Conservation (phyloP, 2,888 invertebrate genomes). For the Rhagophthalmus giganteus region DNA sequence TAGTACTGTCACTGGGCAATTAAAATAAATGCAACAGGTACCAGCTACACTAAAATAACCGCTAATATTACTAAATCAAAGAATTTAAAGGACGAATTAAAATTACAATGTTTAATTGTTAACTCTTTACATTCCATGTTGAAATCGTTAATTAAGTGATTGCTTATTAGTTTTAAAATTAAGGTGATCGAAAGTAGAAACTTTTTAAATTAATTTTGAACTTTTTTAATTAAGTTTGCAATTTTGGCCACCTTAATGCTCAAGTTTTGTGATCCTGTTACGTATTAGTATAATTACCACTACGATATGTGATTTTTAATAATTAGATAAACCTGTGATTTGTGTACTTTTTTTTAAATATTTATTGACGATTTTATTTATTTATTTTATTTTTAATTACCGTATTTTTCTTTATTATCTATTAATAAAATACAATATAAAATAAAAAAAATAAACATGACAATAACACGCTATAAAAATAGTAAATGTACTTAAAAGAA, state of each 20-base stretch:
- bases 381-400: constrained; percentile 7
- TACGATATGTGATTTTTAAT: constrained; percentile 25
- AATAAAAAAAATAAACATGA: constrained; percentile 27
- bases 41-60: constrained; percentile 1
- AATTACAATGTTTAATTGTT: constrained; percentile 13
- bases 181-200: constrained; percentile 13
- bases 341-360: constrained; percentile 14
- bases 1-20: too few relatives aligned
- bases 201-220: too few relatives aligned
- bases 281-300: constrained; percentile 16
- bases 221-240: too few relatives aligned
- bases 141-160: constrained; percentile 13
- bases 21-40: constrained; percentile 1
- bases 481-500: constrained; percentile 26
- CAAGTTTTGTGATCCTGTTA: constrained; percentile 20
- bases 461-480: constrained; percentile 28
- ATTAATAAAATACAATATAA: constrained; percentile 19
- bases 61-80: background rate
- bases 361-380: constrained; percentile 18
- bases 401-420: constrained; percentile 6
- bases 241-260: constrained; percentile 11
- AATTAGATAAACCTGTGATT: constrained; percentile 19
- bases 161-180: constrained; percentile 11
- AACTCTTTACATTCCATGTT: constrained; percentile 18
- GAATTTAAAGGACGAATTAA: constrained; percentile 11